Percentiles rank a stretch among this genome's conserved stretches.
phyloP scores from a whole-genome alignment of 2,797 vertebrate species.

The Garrulus glandarius region DNA sequence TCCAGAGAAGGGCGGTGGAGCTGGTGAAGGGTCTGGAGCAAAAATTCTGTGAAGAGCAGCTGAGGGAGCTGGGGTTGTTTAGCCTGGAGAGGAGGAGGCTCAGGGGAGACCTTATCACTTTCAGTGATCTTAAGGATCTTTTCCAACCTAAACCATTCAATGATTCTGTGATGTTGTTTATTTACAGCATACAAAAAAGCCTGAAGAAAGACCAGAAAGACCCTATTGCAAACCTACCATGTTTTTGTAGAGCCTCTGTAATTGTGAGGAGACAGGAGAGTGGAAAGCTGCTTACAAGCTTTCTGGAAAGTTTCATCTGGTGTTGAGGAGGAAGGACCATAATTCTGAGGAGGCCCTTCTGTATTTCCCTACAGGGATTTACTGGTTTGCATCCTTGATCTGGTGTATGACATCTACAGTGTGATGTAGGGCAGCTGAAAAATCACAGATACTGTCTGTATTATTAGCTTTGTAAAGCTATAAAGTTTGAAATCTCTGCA shows the following conservation, averaged over 20 bases:
- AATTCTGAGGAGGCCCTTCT: background rate
- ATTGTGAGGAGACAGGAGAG: background rate
- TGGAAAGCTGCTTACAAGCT: background rate
- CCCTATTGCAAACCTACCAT: background rate
- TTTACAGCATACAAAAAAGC: background rate
- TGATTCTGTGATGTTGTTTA: background rate
- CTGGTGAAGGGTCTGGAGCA: background rate
- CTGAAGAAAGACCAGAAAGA: background rate
- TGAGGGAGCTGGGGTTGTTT: background rate
- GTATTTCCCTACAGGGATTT: background rate
- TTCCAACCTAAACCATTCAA: background rate
- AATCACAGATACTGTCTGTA: background rate
- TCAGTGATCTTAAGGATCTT: background rate
- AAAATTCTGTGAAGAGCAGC: accelerated
- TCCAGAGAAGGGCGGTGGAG: background rate
- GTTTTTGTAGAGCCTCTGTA: background rate
- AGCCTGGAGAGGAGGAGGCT: background rate
- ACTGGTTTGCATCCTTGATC: background rate
- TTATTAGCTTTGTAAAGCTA: background rate
- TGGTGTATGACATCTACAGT: background rate
- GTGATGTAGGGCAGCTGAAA: background rate
- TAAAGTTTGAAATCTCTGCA: background rate
- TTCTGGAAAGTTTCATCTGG: background rate
- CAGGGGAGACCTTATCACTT: background rate
- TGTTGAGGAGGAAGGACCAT: background rate